Conservation (phyloP, 1,140 invertebrate genomes). For the Brevipalpus yothersi region DNA sequence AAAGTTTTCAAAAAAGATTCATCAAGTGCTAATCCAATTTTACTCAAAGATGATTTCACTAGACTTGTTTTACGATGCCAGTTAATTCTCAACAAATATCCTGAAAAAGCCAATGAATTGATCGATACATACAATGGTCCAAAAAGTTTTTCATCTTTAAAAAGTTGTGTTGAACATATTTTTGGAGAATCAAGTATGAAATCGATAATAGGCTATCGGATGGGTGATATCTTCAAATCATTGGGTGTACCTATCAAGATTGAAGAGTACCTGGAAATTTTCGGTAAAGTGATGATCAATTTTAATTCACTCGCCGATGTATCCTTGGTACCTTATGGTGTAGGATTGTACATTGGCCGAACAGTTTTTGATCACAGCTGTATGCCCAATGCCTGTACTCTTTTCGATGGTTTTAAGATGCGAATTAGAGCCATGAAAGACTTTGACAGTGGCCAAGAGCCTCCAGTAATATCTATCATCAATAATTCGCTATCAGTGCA, state of each 20-base stretch:
- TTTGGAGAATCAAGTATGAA: too few species aligned
- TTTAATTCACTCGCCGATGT: background rate
- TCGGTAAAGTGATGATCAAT: too few species aligned
- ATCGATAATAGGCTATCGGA: background rate
- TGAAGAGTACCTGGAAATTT: too few species aligned
- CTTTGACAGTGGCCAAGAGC: conserved; percentile 39
- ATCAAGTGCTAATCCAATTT: too few species aligned
- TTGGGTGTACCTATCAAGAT: background rate
- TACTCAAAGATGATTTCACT: too few species aligned
- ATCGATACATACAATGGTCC: too few species aligned
- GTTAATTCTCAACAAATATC: too few species aligned
- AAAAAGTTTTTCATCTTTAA: too few species aligned
- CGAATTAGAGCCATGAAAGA: conserved; percentile 39
- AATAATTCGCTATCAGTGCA: conserved; percentile 42
- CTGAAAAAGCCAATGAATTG: too few species aligned
- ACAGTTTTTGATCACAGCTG: conserved; percentile 75
- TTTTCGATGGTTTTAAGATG: conserved; percentile 55
- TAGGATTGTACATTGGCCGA: background rate
- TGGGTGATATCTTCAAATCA: background rate
- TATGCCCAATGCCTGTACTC: conserved; percentile 52
- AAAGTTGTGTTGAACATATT: too few species aligned
- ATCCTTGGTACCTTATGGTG: background rate
- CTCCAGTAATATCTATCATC: conserved; percentile 49
- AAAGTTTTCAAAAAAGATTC: too few species aligned
- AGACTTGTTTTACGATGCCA: too few species aligned